Evolutionary conservation across 37 sponge, comb jelly and placozoan genomes (phyloP).

Genomic region (Spongilla lacustris): DNA sequence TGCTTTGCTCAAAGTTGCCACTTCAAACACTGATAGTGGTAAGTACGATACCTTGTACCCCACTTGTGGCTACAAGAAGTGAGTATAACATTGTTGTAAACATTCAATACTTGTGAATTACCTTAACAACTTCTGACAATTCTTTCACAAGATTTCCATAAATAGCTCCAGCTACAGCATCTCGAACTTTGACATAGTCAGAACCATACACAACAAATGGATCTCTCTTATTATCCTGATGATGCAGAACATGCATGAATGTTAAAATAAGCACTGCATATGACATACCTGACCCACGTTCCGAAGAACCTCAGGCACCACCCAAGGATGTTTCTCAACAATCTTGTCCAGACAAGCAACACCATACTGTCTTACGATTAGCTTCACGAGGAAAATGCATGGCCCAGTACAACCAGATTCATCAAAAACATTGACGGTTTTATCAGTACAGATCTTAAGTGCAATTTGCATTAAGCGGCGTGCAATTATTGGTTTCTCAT

Average conservation of each 20-base stretch:
- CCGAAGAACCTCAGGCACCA: conserved; percentile 40
- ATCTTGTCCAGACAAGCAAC: conserved; percentile 38
- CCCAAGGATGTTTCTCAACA: conserved; percentile 29
- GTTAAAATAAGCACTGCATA: neutral
- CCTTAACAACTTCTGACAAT: conserved; percentile 18
- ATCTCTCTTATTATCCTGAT: conserved; percentile 47
- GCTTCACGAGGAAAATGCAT: conserved; percentile 61
- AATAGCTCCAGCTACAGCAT: conserved; percentile 34
- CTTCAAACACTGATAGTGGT: conserved; percentile 31
- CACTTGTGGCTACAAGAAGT: neutral
- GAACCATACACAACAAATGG: conserved; percentile 63
- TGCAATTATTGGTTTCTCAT: neutral
- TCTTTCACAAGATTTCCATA: conserved; percentile 31
- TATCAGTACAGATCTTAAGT: conserved; percentile 25
- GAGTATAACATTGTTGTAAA: too few relatives aligned
- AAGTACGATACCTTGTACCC: conserved; percentile 2
- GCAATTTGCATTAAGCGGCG: neutral
- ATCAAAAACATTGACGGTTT: conserved; percentile 10
- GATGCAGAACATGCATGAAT: neutral
- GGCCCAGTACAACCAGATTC: conserved; percentile 21
- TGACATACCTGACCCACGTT: conserved; percentile 31
- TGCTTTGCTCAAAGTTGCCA: conserved; percentile 16
- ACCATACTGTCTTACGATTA: conserved; percentile 64
- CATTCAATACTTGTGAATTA: too few relatives aligned
- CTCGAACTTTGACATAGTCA: conserved; percentile 36